Base-by-base conservation (phyloP, 1,140 invertebrate genomes). In the Proctacanthus coquilletti region DNA sequence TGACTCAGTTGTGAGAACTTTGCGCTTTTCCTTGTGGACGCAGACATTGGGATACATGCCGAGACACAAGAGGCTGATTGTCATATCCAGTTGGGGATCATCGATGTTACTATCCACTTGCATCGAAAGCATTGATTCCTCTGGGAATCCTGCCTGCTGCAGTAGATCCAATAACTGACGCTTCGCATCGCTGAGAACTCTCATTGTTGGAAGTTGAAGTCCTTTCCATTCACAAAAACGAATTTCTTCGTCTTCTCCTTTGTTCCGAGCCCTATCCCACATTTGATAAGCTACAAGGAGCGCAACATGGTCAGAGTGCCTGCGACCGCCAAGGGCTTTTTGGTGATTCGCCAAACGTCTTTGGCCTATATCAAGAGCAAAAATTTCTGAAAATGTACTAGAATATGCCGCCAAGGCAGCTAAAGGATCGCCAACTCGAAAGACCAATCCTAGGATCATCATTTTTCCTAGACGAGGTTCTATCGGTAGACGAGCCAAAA, bases 41-140 rank as follows among this genome's bases (percentile, higher is more conserved):
- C 92, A 96, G 4, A 98, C 85, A 63, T 98, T 98, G 1, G 94
- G 94, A 66, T 97, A 97, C 2, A 93, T 69, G 3, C 93, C 93
- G 67, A 89, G 77, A 41, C 78, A 80, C 41, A 97, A 70, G 13
- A 96, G 62, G 0, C 83, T 85, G 30, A 86, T 76, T 0, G 96
- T 75, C 23, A 83, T 65, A 54, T 97, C 92, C 14, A 98, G 61
- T 33, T 75, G 76, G 1, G 77, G 69, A 60, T 95, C 86, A 1
- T 78, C 68, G 0, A 76, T 78, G 39, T 68, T 68, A 15, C 79
- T 77, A 53, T 87, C 76, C 63, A 88, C 82, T 11, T 72, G 64
- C 38, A 79, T 66, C 0, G 80, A 72, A 3, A 71, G 50, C 50
- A 94, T 71, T 39, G 77, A 75, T 50, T 91, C 82, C 54, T 96